Evolutionary conservation across 2,888 invertebrate genomes (phyloP).

Genomic region (Entomobrya proxima): DNA sequence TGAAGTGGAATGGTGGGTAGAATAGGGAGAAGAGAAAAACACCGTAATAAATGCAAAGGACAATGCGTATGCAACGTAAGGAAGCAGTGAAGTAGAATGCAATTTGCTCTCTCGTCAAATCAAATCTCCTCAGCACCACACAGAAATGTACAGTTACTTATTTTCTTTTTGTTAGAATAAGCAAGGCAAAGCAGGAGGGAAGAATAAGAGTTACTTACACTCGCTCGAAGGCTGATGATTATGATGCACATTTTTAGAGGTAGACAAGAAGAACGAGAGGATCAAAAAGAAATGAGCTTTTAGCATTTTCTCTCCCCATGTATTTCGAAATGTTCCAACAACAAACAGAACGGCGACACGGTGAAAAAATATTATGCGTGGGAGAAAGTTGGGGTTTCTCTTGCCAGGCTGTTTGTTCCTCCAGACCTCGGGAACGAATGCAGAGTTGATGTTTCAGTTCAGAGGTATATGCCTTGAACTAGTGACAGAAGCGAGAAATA

Average conservation of each 20-base stretch:
- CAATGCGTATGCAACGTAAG: constrained; percentile 34
- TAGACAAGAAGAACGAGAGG: constrained; percentile 22
- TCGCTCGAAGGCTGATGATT: no score
- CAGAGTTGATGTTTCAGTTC: constrained; percentile 32
- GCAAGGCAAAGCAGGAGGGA: neutral
- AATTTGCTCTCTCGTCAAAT: constrained; percentile 29
- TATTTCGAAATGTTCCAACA: constrained; percentile 14
- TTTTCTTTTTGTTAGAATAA: neutral
- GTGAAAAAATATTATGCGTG: neutral
- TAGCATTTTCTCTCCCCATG: constrained; percentile 14
- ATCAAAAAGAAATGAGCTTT: constrained; percentile 28
- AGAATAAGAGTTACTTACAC: neutral
- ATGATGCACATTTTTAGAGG: constrained; percentile 23
- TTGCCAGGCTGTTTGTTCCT: constrained; percentile 48
- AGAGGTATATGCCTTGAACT: constrained; percentile 36
- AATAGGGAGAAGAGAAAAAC: constrained; percentile 5
- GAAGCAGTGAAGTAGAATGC: constrained; percentile 44
- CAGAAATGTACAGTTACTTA: constrained; percentile 26
- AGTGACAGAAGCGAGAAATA: constrained; percentile 50
- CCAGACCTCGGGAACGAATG: constrained; percentile 50
- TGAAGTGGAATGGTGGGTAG: neutral
- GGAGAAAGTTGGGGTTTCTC: neutral
- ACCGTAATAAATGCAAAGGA: constrained; percentile 47
- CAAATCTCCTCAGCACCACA: neutral
- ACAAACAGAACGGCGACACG: neutral